phyloP scores from a whole-genome alignment of 2,888 invertebrate species.

The Acrobasis repandana region DNA sequence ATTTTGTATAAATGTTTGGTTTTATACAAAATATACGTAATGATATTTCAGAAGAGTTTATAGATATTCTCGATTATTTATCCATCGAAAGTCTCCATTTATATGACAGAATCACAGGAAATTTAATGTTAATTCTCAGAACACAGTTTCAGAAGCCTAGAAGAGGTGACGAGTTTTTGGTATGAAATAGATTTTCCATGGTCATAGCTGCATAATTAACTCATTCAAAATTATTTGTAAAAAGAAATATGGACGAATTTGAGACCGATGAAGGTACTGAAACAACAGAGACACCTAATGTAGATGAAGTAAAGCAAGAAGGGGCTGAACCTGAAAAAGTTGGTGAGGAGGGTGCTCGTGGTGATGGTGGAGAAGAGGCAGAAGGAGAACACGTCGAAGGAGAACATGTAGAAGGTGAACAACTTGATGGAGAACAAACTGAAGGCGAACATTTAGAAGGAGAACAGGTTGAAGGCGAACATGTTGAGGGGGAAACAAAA shows the following conservation, averaged over 20 bases:
- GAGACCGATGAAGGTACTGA: conserved; percentile 35
- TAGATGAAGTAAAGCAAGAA: conserved; percentile 28
- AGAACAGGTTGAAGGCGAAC: conserved; percentile 36
- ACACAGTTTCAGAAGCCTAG: conserved; percentile 55
- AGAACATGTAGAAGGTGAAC: conserved; percentile 34
- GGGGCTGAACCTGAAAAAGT: conserved; percentile 29
- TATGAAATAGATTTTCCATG: conserved; percentile 43
- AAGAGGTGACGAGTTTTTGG: conserved; percentile 60
- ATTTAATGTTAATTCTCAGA: conserved; percentile 57
- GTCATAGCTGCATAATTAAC: conserved; percentile 18
- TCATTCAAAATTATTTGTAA: conserved; percentile 36
- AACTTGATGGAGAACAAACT: conserved; percentile 26
- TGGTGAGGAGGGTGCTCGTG: conserved; percentile 32
- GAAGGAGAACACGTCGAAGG: conserved; percentile 35
- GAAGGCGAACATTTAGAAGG: conserved; percentile 36
- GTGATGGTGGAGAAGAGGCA: conserved; percentile 24
- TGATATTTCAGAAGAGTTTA: conserved; percentile 56
- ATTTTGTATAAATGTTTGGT: conserved; percentile 56
- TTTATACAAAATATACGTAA: conserved; percentile 55
- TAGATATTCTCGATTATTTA: conserved; percentile 59
- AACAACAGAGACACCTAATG: conserved; percentile 28
- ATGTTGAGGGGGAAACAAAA: conserved; percentile 34
- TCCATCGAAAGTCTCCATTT: conserved; percentile 55
- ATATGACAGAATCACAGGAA: conserved; percentile 67
- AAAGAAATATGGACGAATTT: conserved; percentile 37